Percentiles rank a stretch among this genome's conserved stretches.
phyloP scores from a whole-genome alignment of 2,888 invertebrate genomes.

The Blera fallax region DNA sequence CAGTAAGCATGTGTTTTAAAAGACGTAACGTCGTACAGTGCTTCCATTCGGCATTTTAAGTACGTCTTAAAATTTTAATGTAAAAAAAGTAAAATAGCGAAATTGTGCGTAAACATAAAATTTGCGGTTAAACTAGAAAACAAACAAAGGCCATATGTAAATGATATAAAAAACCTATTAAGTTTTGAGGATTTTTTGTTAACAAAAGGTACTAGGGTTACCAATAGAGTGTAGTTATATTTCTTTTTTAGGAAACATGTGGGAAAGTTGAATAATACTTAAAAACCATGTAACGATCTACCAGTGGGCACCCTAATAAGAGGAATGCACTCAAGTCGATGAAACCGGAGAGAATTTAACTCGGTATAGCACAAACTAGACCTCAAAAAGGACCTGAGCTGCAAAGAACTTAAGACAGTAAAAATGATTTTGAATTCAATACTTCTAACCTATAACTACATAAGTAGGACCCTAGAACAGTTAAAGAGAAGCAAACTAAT shows the following conservation, averaged over 20 bases:
- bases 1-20: background rate
- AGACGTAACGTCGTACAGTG: background rate
- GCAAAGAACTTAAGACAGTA: too few species aligned
- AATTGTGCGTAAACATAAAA: background rate
- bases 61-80: background rate
- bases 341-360: too few species aligned
- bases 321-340: too few species aligned
- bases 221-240: too few species aligned
- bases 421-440: too few species aligned
- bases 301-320: too few species aligned
- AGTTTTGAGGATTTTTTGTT: background rate
- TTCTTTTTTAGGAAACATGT: too few species aligned
- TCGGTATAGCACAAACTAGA: too few species aligned
- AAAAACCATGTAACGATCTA: too few species aligned
- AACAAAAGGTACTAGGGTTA: background rate
- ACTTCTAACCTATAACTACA: too few species aligned
- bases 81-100: background rate
- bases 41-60: background rate
- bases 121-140: background rate
- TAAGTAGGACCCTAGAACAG: background rate
- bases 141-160: background rate
- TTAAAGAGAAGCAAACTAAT: background rate
- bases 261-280: too few species aligned
- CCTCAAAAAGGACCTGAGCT: too few species aligned
- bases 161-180: background rate